These are phyloP conservation scores for Sciurus niger DNA, from an alignment of 2,113 vertebrate genomes.

Conservation along the genomic window DNA sequence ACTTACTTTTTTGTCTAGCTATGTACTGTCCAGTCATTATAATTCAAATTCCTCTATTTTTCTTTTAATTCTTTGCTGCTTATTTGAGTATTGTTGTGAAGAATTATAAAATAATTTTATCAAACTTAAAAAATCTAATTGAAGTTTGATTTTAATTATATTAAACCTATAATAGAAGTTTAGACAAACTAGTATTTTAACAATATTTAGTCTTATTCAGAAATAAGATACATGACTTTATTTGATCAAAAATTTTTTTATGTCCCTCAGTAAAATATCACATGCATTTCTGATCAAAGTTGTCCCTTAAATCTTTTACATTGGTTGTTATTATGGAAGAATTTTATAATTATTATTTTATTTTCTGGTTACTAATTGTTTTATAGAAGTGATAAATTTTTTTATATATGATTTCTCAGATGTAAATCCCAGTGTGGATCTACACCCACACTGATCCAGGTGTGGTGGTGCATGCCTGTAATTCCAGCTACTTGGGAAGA, in stretches of 20 bases:
- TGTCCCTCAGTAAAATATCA: slow-evolving; percentile 13
- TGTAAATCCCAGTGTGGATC: neutral
- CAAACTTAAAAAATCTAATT: neutral
- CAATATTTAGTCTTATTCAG: neutral
- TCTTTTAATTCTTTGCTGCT: neutral
- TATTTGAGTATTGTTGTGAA: slow-evolving; percentile 7
- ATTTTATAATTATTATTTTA: neutral
- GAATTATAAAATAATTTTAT: slow-evolving; percentile 15
- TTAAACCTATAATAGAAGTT: slow-evolving; percentile 32
- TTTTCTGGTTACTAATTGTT: neutral
- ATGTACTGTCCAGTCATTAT: neutral
- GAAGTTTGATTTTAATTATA: neutral
- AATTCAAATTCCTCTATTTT: neutral
- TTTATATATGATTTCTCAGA: neutral
- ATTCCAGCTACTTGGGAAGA: too few relatives aligned
- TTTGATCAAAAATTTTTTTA: neutral
- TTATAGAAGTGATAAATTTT: neutral
- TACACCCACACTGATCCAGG: too few relatives aligned
- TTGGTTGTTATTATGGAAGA: neutral
- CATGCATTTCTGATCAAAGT: neutral
- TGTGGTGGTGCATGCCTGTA: too few relatives aligned
- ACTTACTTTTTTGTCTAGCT: neutral
- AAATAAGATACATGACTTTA: neutral
- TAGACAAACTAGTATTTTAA: slow-evolving; percentile 9
- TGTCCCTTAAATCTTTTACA: neutral